Conservation (phyloP, 2,113 vertebrate species). For the Actinemys pallida region DNA sequence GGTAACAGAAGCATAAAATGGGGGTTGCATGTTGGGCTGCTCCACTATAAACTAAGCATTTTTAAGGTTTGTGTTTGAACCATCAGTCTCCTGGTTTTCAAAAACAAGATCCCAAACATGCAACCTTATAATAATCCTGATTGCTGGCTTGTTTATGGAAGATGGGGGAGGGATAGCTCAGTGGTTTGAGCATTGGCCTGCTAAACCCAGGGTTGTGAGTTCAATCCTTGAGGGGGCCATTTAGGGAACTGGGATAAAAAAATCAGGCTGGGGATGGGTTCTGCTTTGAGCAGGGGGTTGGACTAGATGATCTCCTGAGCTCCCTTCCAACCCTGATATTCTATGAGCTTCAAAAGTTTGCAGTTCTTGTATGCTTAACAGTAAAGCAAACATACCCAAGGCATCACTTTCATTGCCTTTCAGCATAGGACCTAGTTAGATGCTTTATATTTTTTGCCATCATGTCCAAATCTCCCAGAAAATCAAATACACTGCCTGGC, state of each 20-base stretch:
- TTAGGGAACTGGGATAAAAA: too few relatives aligned
- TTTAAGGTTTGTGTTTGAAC: background rate
- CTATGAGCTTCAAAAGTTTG: background rate
- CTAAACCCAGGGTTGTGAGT: too few relatives aligned
- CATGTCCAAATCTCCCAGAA: background rate
- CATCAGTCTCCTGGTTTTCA: background rate
- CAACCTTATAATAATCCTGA: background rate
- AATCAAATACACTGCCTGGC: background rate
- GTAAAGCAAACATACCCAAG: background rate
- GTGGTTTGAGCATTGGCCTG: too few relatives aligned
- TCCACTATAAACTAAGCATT: background rate
- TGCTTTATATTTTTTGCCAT: accelerated
- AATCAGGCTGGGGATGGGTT: too few relatives aligned
- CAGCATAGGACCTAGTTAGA: background rate
- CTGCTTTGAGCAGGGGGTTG: too few relatives aligned
- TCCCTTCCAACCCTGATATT: too few relatives aligned
- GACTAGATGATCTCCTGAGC: too few relatives aligned
- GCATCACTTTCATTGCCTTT: background rate
- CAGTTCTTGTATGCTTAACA: background rate
- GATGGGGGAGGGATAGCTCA: background rate
- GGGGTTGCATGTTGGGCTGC: background rate
- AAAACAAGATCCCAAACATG: background rate
- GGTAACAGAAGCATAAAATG: background rate
- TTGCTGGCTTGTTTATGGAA: background rate
- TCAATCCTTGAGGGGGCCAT: too few relatives aligned